Percentiles rank a stretch among this genome's conserved stretches.
Evolutionary conservation across 2,888 invertebrate genomes (phyloP).

Genomic region (Carabus problematicus): DNA sequence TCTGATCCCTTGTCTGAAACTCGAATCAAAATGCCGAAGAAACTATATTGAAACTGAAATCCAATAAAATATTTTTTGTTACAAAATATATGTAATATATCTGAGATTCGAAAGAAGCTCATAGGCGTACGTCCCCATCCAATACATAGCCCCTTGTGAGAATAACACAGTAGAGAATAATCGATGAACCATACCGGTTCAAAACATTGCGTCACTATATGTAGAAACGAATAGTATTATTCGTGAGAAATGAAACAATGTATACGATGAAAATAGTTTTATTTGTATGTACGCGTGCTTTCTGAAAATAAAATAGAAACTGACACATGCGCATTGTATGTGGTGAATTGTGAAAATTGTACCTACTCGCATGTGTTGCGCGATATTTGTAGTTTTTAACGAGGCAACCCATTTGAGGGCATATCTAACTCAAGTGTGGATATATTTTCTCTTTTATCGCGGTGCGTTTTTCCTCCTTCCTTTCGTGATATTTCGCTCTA

Average conservation of each 20-base stretch:
- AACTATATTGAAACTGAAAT: constrained; percentile 16
- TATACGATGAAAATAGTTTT: too few relatives aligned
- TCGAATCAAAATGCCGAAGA: neutral
- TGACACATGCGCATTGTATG: too few relatives aligned
- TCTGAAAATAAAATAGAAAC: too few relatives aligned
- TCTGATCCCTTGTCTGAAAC: neutral
- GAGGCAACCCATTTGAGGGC: too few relatives aligned
- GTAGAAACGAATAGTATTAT: neutral
- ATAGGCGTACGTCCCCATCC: neutral
- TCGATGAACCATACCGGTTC: constrained; percentile 8
- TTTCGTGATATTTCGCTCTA: constrained; percentile 11
- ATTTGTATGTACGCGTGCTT: too few relatives aligned
- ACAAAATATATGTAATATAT: constrained; percentile 16
- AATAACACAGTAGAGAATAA: constrained; percentile 4
- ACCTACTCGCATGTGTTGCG: too few relatives aligned
- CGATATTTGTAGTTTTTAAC: too few relatives aligned
- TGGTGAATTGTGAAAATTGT: too few relatives aligned
- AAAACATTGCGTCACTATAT: neutral
- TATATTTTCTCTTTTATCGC: constrained; percentile 17
- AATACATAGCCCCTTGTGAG: constrained; percentile 4
- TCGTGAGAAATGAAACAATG: too few relatives aligned
- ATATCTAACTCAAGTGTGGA: constrained; percentile 12
- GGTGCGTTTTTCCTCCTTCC: neutral
- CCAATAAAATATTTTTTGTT: constrained; percentile 16
- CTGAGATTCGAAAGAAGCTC: constrained; percentile 15